Conservation (phyloP, 2,888 invertebrate species). For the Coenonympha glycerion region DNA sequence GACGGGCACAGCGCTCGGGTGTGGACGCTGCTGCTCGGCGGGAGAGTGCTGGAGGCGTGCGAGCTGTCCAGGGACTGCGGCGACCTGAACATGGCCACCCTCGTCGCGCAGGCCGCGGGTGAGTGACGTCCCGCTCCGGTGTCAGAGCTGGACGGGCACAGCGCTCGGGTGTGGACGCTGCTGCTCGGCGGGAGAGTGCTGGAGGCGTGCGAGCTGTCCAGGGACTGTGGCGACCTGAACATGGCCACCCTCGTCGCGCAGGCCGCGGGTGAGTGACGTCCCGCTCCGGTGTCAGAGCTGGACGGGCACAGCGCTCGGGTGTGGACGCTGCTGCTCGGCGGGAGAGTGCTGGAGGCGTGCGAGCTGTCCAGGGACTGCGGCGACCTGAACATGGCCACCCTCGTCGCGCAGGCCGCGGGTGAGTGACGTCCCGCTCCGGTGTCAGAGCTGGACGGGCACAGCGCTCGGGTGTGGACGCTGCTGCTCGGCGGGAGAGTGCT, state of each 20-base stretch:
- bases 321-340: background rate
- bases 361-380: background rate
- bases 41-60: constrained; percentile 56
- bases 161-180: background rate
- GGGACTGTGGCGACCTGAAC: background rate
- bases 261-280: background rate
- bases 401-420: background rate
- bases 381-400: background rate
- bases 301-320: constrained; percentile 41
- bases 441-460: too few relatives aligned
- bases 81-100: constrained; percentile 56
- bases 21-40: constrained; percentile 56
- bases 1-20: constrained; percentile 48
- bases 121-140: too few relatives aligned
- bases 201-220: background rate
- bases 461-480: too few relatives aligned
- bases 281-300: background rate
- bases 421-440: background rate
- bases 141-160: constrained; percentile 53
- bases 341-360: background rate
- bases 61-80: constrained; percentile 44
- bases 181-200: background rate
- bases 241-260: background rate
- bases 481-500: too few relatives aligned
- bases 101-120: constrained; percentile 47